phyloP scores from a whole-genome alignment of 2,888 invertebrate genomes.

The Orthosia incerta region DNA sequence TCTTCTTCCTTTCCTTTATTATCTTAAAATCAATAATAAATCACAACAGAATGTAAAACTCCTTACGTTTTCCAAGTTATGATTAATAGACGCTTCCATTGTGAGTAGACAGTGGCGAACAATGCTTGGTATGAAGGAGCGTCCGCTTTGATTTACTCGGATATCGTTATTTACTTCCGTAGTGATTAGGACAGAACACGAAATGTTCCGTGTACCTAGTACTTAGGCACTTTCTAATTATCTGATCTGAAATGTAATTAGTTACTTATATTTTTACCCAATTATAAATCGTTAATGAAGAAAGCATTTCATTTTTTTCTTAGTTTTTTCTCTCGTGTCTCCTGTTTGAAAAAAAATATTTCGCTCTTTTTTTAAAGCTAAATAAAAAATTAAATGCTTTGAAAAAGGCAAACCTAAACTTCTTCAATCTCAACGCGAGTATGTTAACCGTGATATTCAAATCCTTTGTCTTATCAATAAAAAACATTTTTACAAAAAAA shows the following conservation, averaged over 20 bases:
- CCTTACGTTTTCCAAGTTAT: slow-evolving; percentile 39
- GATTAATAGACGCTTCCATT: slow-evolving; percentile 55
- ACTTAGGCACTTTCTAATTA: background rate
- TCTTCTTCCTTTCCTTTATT: background rate
- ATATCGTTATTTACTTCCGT: slow-evolving; percentile 21
- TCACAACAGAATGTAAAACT: slow-evolving; percentile 44
- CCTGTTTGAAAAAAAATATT: too few relatives aligned
- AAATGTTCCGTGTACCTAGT: background rate
- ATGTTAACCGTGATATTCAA: too few relatives aligned
- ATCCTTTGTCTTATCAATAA: too few relatives aligned
- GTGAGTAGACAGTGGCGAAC: slow-evolving; percentile 41
- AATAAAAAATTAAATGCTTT: too few relatives aligned
- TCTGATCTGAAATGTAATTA: background rate
- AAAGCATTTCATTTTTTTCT: too few relatives aligned
- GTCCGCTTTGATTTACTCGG: slow-evolving; percentile 22
- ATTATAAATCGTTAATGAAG: too few relatives aligned
- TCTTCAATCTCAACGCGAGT: too few relatives aligned
- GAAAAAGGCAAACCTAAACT: too few relatives aligned
- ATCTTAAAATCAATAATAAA: slow-evolving; percentile 28
- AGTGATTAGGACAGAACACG: slow-evolving; percentile 13
- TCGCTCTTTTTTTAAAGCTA: too few relatives aligned
- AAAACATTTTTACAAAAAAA: too few relatives aligned
- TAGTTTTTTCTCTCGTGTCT: too few relatives aligned
- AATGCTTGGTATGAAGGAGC: slow-evolving; percentile 31
- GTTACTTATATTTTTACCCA: background rate